phyloP scores from a whole-genome alignment of 1,140 invertebrate species.

The Brachionus asplanchnoidis region DNA sequence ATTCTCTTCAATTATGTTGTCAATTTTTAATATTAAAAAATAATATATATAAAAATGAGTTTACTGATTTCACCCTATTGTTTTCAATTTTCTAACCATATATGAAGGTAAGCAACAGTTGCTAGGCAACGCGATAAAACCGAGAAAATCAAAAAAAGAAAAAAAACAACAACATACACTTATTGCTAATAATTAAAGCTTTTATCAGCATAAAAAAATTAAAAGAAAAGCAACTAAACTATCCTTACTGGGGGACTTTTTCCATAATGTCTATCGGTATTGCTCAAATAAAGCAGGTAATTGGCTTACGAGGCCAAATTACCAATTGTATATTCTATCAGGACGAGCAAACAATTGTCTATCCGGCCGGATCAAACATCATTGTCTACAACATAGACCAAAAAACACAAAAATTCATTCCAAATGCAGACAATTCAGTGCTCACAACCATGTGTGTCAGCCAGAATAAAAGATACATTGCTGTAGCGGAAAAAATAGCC shows the following conservation, averaged over 20 bases:
- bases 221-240: not conserved
- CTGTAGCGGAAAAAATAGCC: conserved; percentile 48
- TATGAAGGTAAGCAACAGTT: conserved; percentile 15
- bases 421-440: conserved; percentile 53
- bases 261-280: conserved; percentile 46
- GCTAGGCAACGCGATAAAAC: conserved; percentile 5
- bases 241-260: conserved; percentile 62
- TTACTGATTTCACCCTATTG: not conserved
- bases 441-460: conserved; percentile 56
- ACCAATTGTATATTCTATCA: conserved; percentile 54
- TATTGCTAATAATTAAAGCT: conserved; percentile 6
- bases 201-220: not conserved
- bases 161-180: conserved; percentile 22
- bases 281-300: conserved; percentile 46
- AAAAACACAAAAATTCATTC: conserved; percentile 58
- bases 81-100: not conserved
- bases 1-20: no score
- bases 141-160: not conserved
- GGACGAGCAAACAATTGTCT: conserved; percentile 57
- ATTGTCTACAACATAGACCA: conserved; percentile 58
- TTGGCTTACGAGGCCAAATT: conserved; percentile 44
- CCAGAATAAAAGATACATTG: conserved; percentile 56
- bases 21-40: no score
- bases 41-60: no score
- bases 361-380: conserved; percentile 57